Evolutionary conservation across 1,140 invertebrate genomes (phyloP).

Genomic region (Gryon sp.): DNA sequence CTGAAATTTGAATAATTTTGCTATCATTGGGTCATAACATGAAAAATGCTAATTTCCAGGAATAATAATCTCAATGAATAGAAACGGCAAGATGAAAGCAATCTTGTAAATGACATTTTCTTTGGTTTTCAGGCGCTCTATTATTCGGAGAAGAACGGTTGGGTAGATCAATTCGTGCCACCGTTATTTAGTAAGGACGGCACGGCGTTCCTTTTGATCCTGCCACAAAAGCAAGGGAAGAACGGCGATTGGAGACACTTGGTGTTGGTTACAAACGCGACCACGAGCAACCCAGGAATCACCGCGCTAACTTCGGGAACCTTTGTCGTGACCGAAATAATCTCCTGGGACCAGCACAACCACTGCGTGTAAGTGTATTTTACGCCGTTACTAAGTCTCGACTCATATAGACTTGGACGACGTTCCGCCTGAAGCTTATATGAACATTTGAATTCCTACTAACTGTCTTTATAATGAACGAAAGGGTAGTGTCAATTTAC

Average conservation of each 20-base stretch:
- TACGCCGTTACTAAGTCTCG: slow-evolving; percentile 27
- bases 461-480: slow-evolving; percentile 1
- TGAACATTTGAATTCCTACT: slow-evolving; percentile 53
- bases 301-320: slow-evolving; percentile 85
- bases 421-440: slow-evolving; percentile 18
- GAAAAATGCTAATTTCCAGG: no score
- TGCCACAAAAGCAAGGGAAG: slow-evolving; percentile 82
- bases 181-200: slow-evolving; percentile 82
- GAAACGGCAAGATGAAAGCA: neutral
- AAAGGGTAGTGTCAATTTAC: slow-evolving; percentile 30
- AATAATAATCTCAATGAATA: neutral
- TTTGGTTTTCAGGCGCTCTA: slow-evolving; percentile 65
- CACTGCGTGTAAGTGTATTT: slow-evolving; percentile 83
- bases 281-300: slow-evolving; percentile 63
- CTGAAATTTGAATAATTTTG: no score
- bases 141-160: slow-evolving; percentile 81
- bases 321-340: slow-evolving; percentile 88
- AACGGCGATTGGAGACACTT: slow-evolving; percentile 85
- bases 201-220: slow-evolving; percentile 80
- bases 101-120: slow-evolving; percentile 6
- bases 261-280: slow-evolving; percentile 79
- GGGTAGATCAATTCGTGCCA: slow-evolving; percentile 84
- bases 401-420: neutral
- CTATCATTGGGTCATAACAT: no score
- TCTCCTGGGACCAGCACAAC: slow-evolving; percentile 86